These are phyloP conservation scores for Hoplodrina blanda DNA, from an alignment of 2,888 invertebrate species.

Conservation along the genomic window DNA sequence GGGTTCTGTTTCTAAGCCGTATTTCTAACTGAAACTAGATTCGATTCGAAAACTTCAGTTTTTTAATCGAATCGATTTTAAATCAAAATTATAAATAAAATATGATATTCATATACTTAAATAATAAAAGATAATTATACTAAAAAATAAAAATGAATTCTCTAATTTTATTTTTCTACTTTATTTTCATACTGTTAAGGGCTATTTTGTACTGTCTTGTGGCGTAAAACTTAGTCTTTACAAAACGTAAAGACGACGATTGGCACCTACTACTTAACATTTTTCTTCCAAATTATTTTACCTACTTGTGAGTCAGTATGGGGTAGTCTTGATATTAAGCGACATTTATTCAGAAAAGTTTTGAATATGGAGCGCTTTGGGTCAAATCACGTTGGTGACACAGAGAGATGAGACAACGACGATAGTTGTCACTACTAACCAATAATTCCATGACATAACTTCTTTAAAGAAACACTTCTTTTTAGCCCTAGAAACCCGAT, in stretches of 20 bases:
- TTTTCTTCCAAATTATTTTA: conserved; percentile 36
- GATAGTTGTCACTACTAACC: no score
- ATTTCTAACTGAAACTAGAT: background rate
- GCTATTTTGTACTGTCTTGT: conserved; percentile 46
- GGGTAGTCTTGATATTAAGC: conserved; percentile 21
- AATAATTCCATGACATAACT: no score
- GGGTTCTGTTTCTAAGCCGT: conserved; percentile 7
- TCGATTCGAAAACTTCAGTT: background rate
- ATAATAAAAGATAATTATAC: background rate
- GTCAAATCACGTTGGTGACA: conserved; percentile 9
- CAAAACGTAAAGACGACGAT: conserved; percentile 23
- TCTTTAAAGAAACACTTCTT: no score
- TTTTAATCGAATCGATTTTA: background rate
- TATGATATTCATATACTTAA: no score
- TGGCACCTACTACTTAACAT: conserved; percentile 16
- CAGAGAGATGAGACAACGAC: background rate
- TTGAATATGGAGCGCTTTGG: background rate
- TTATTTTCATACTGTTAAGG: conserved; percentile 9
- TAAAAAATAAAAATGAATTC: background rate
- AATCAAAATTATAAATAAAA: background rate
- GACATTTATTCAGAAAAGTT: background rate
- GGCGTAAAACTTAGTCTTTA: conserved; percentile 39
- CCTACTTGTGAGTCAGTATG: conserved; percentile 36
- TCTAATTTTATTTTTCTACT: background rate
- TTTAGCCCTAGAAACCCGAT: no score